Evolutionary conservation across 2,888 invertebrate genomes (phyloP).

Genomic region (Halictus quadricinctus): DNA sequence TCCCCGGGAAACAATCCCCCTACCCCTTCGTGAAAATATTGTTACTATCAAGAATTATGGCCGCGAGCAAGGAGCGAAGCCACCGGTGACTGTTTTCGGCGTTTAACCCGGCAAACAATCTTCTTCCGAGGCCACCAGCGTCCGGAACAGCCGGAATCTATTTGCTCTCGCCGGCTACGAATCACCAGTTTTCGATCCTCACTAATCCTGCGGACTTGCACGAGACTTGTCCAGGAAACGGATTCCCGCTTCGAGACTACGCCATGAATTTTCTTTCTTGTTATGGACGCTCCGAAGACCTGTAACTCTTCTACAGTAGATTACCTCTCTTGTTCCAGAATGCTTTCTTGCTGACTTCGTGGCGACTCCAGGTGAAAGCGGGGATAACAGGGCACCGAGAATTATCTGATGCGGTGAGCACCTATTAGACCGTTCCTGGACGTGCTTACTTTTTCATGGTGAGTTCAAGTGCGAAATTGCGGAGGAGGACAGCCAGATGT

Average conservation of each 20-base stretch:
- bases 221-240: slow-evolving; percentile 51
- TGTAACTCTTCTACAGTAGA: slow-evolving; percentile 44
- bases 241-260: slow-evolving; percentile 53
- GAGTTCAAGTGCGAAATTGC: too few species aligned
- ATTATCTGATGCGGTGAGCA: too few species aligned
- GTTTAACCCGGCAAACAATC: slow-evolving; percentile 44
- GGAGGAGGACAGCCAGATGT: too few species aligned
- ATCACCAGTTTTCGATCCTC: slow-evolving; percentile 69
- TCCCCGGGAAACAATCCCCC: background rate
- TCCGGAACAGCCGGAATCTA: slow-evolving; percentile 58
- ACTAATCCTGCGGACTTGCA: slow-evolving; percentile 60
- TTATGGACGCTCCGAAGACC: slow-evolving; percentile 36
- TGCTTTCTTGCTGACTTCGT: background rate
- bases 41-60: background rate
- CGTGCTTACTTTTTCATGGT: too few species aligned
- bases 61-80: background rate
- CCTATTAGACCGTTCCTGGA: too few species aligned
- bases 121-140: slow-evolving; percentile 23
- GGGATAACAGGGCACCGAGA: too few species aligned
- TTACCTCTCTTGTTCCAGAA: background rate
- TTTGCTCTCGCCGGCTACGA: slow-evolving; percentile 63
- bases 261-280: slow-evolving; percentile 55
- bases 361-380: background rate
- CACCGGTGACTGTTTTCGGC: slow-evolving; percentile 3
- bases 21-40: background rate